Evolutionary conservation across 2,888 invertebrate genomes (phyloP).

Genomic region (Aphodius sticticus): DNA sequence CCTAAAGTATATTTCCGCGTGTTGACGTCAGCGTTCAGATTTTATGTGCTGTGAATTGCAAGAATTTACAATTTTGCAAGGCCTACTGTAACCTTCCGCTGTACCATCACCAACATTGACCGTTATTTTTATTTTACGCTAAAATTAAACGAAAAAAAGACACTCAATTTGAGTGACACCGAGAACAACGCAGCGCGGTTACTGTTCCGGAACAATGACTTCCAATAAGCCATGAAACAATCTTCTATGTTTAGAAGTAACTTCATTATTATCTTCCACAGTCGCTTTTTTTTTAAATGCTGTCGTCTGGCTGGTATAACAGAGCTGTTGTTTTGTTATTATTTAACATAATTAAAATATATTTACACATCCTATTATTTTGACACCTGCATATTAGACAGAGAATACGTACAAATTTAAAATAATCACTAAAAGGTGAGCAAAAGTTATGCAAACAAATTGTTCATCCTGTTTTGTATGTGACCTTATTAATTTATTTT

Average conservation of each 20-base stretch:
- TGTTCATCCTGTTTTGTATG: no score
- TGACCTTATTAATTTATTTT: no score
- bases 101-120: not conserved
- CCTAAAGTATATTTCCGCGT: not conserved
- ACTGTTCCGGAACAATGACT: not conserved
- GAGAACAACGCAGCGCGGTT: not conserved
- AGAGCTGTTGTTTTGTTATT: not conserved
- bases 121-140: not conserved
- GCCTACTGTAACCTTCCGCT: not conserved
- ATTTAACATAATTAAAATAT: not conserved
- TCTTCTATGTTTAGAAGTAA: slow-evolving; percentile 4
- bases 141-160: not conserved
- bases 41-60: not conserved
- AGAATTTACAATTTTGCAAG: not conserved
- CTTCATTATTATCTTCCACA: not conserved
- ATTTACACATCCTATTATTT: not conserved
- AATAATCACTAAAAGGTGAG: no score
- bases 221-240: not conserved
- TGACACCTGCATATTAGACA: not conserved
- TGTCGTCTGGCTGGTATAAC: not conserved
- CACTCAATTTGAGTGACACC: not conserved
- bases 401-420: no score
- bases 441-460: no score
- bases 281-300: not conserved
- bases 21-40: not conserved